Conservation (phyloP, 1,140 invertebrate species). For the Rhyacophila brunnea region DNA sequence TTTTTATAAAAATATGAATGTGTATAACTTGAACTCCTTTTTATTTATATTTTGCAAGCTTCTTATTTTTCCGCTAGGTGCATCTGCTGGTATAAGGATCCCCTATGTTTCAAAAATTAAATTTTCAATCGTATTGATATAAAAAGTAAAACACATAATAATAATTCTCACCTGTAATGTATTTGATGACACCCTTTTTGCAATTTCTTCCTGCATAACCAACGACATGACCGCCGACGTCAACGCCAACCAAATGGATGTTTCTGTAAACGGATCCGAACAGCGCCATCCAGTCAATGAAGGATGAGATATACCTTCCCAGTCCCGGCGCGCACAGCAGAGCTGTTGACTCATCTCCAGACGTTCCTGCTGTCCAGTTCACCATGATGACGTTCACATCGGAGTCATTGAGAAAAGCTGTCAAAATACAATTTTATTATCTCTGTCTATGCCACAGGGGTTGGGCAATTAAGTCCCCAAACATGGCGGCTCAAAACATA, state of each 20-base stretch:
- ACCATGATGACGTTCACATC: constrained; percentile 37
- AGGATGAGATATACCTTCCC: constrained; percentile 48
- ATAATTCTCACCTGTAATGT: constrained; percentile 19
- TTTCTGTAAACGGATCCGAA: constrained; percentile 44
- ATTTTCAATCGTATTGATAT: too few species aligned
- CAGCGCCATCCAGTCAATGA: constrained; percentile 36
- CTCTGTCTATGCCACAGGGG: too few species aligned
- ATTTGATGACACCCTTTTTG: constrained; percentile 10
- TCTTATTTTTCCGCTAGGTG: too few species aligned
- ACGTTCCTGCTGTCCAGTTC: constrained; percentile 19
- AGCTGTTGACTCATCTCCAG: constrained; percentile 40
- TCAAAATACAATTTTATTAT: too few species aligned
- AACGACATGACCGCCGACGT: constrained; percentile 83
- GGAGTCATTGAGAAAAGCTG: constrained; percentile 40
- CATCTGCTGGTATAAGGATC: too few species aligned
- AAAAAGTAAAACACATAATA: too few species aligned
- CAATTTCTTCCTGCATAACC: constrained; percentile 66
- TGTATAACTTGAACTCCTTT: too few species aligned
- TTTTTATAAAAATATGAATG: too few species aligned
- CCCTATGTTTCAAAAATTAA: too few species aligned
- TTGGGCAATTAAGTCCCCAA: too few species aligned
- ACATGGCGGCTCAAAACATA: too few species aligned
- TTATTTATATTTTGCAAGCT: too few species aligned
- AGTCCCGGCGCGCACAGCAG: constrained; percentile 41
- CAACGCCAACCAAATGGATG: constrained; percentile 85